Base-by-base conservation (phyloP, 2,113 vertebrate genomes). In the Oryzias curvinotus region DNA sequence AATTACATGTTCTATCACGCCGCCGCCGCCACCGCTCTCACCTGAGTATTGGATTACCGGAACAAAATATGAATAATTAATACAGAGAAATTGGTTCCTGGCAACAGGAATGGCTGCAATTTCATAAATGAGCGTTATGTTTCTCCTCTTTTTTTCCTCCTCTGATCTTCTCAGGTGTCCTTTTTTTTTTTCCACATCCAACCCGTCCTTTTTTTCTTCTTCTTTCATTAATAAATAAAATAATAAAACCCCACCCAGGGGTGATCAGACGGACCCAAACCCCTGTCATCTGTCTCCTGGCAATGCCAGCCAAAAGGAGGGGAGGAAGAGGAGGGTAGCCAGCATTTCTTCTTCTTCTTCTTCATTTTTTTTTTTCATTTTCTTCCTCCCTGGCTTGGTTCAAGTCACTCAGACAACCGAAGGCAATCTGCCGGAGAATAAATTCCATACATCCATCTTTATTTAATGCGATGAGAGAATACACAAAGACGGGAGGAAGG, bases 61-160 rank as follows among this genome's bases (percentile, higher is more conserved):
- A 96, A 95, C 95, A 95, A 94, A 90, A 94, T 85, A 95, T 99
- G 94, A 97, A 99, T 99, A 97, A 98, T 98, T 98, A 93, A 99
- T 97, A 94, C 89, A 93, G 93, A 94, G 92, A 93, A 97, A 91
- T 95, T 93, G 94, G 93, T 96, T 95, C 93, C 94, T 93, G 95
- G 95, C 95, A 96, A 91, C 93, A 92, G 93, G 91, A 92, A 92
- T 81, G 92, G 93, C 91, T 94, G 93, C 95, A 93, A 95, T 95
- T 95, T 97, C 95, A 96, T 98, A 36, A 95, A 95, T 95, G 92
- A 95, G 93, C 94, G 93, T 95, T 94, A 93, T 93, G 92, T 91
- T 91, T 90, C 89, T 84, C 64, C 43, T 84, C 53, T 70, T 68
- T 81, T 52, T 52, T 26, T 61, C 25, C 51, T 57, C 90, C 47